Evolutionary conservation across 2,888 invertebrate genomes (phyloP).

Genomic region (Polyploca ridens): DNA sequence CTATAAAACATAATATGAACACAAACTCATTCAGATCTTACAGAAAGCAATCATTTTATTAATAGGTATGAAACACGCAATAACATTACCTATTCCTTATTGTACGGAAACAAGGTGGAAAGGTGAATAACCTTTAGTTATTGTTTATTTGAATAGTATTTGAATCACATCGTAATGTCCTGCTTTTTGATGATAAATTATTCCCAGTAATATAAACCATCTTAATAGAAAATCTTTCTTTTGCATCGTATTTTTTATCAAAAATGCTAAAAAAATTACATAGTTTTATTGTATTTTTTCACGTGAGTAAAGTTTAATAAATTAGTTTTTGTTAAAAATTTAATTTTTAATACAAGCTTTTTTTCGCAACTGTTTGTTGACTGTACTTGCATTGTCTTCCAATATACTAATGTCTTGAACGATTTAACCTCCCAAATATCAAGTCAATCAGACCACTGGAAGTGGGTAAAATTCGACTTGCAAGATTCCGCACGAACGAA

Average conservation of each 20-base stretch:
- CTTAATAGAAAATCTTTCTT: background rate
- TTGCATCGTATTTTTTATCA: background rate
- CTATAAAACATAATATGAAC: background rate
- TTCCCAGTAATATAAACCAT: background rate
- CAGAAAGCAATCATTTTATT: slow-evolving; percentile 3
- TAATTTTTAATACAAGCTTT: no score
- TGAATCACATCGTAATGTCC: background rate
- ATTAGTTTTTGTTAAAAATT: no score
- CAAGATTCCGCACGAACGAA: no score
- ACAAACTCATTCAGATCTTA: background rate
- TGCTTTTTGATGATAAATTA: background rate
- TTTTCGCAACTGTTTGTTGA: no score
- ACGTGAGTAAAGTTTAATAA: no score
- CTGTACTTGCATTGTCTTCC: no score
- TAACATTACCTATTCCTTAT: background rate
- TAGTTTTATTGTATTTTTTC: no score
- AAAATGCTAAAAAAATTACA: no score
- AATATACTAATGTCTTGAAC: no score
- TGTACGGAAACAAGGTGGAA: background rate
- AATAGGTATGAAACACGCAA: slow-evolving; percentile 1
- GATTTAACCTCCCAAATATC: no score
- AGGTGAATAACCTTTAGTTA: slow-evolving; percentile 6
- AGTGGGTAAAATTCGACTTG: no score
- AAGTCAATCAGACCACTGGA: no score
- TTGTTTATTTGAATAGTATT: background rate